Base-by-base conservation (phyloP, 2,888 invertebrate species). In the Agriopis aurantiaria region DNA sequence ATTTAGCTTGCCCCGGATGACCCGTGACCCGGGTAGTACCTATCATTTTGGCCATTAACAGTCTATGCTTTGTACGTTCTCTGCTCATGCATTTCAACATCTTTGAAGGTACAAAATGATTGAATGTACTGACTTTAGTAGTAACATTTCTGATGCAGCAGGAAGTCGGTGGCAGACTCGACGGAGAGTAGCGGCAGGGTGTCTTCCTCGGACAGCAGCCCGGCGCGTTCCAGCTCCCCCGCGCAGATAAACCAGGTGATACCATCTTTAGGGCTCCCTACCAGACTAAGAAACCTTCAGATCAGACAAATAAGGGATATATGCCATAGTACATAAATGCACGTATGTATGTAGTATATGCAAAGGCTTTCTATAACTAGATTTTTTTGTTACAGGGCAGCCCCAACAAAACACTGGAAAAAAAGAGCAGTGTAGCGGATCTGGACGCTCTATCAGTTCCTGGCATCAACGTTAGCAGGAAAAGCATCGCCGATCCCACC, bases 401-500 rank as follows among this genome's bases (percentile, higher is more conserved):
- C 76, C 91, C 93, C 0, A 81, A 78, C 0, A 91, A 86, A 59
- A 81, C 80, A 0, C 63, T 93, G 10, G 92, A 93, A 84, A 93
- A 93, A 83, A 94, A 94, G 51, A 75, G 83, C 70, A 92, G 92
- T 51, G 80, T 87, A 51, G 82, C 87, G 0, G 94, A 94, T 5
- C 51, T 93, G 11, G 93, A 92, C 23, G 93, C 85, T 0, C 79
- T 94, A 3, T 80, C 84, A 0, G 88, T 93, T 1, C 91, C 93
- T 0, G 92, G 90, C 0, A 87, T 89, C 40, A 82, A 83, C 43
- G 83, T 88, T 48, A 88, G 90, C 76, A 77, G 95, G 72, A 94
- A 93, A 81, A 95, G 95, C 48, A 95, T 95, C 48, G 95, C 95
- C 0, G 95, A 95, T 56, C 95, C 95, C 0, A 95, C 95, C 11